Conservation (phyloP, 2,113 vertebrate species). For the Ailurus styani region DNA sequence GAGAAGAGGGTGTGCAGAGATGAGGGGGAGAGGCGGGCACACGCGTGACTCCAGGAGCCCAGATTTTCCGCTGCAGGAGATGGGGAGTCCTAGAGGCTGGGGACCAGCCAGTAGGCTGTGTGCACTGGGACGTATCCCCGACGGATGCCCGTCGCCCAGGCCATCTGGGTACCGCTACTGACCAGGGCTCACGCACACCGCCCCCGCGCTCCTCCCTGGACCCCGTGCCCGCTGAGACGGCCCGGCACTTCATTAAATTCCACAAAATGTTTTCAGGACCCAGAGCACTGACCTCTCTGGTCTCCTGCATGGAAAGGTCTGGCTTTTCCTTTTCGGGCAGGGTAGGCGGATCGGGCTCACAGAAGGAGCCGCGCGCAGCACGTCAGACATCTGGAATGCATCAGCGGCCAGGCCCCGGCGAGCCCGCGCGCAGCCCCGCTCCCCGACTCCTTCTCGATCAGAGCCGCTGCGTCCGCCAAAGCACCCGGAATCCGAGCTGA, state of each 20-base stretch:
- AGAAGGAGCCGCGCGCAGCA: background rate
- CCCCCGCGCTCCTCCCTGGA: fast-evolving
- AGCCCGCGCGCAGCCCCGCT: fast-evolving
- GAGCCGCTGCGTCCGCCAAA: background rate
- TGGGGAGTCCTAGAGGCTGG: background rate
- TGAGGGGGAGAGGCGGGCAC: fast-evolving
- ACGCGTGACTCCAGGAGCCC: background rate
- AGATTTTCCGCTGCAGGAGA: background rate
- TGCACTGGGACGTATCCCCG: fast-evolving
- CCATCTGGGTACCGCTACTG: fast-evolving
- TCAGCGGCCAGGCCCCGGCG: background rate
- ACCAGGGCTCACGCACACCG: fast-evolving
- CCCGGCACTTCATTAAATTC: background rate
- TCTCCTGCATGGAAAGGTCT: background rate
- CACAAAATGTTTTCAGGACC: background rate
- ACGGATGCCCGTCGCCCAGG: fast-evolving
- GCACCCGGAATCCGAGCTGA: background rate
- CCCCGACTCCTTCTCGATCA: fast-evolving
- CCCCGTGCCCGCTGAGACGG: background rate
- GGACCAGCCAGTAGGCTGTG: background rate
- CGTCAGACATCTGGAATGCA: background rate
- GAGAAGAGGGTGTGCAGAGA: too few relatives aligned
- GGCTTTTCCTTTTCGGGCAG: background rate
- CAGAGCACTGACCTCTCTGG: background rate
- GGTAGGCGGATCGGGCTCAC: background rate